A percentile compares a stretch with the other conserved stretches of the same genome.
Evolutionary conservation across 2,797 vertebrate genomes (phyloP).

Genomic region (Helicolenus hilgendorfi): DNA sequence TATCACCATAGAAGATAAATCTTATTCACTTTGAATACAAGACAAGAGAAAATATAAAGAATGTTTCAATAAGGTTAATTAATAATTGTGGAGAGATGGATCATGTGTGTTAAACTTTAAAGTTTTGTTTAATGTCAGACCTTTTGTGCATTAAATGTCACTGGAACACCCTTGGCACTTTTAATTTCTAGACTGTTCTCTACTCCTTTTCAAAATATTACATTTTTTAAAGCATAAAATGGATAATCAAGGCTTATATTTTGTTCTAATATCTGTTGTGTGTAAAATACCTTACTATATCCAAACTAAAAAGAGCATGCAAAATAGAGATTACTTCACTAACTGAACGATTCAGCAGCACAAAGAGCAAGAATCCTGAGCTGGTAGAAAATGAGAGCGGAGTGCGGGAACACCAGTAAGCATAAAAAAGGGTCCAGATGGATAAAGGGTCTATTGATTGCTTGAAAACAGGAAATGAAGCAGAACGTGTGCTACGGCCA

Average conservation of each 20-base stretch:
- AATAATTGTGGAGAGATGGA: neutral
- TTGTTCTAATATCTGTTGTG: neutral
- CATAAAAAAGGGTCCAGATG: neutral
- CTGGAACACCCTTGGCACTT: neutral
- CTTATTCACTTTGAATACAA: neutral
- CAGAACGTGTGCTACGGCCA: constrained; percentile 3
- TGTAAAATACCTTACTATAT: neutral
- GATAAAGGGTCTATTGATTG: constrained; percentile 58
- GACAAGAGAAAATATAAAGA: neutral
- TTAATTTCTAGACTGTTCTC: neutral
- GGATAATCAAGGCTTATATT: neutral
- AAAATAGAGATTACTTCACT: neutral
- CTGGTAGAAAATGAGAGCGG: neutral
- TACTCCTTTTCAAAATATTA: neutral
- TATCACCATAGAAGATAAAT: neutral
- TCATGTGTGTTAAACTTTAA: neutral
- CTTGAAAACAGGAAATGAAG: constrained; percentile 63
- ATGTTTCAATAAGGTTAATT: neutral
- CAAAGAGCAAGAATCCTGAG: neutral
- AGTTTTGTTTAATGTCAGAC: neutral
- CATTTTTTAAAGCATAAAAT: neutral
- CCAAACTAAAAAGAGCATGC: neutral
- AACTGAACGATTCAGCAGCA: neutral
- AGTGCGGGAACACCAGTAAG: constrained; percentile 5
- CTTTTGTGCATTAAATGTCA: neutral